phyloP scores from a whole-genome alignment of 2,797 vertebrate genomes.

The Zalophus californianus region DNA sequence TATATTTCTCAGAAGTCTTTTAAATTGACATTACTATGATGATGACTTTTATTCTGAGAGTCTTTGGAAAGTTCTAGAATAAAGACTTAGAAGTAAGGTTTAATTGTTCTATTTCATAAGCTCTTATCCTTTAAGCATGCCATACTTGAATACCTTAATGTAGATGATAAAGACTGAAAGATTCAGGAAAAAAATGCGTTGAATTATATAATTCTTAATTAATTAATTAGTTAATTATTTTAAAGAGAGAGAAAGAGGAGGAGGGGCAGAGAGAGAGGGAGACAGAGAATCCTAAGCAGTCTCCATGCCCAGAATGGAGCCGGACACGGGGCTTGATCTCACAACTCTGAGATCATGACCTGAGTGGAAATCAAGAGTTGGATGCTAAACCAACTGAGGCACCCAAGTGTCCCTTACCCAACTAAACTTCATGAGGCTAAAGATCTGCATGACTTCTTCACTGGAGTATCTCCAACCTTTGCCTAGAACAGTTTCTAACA shows the following conservation, averaged over 20 bases:
- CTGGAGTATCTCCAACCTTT: not conserved
- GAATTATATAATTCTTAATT: not conserved
- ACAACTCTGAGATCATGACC: not conserved
- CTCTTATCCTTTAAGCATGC: not conserved
- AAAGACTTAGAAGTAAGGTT: not conserved
- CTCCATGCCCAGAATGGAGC: not conserved
- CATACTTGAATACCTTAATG: not conserved
- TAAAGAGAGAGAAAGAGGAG: not conserved
- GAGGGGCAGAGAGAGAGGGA: not conserved
- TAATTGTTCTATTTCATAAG: not conserved
- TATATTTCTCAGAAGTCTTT: not conserved
- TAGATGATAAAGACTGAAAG: not conserved
- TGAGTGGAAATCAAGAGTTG: not conserved
- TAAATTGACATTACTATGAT: not conserved
- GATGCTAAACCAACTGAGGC: not conserved
- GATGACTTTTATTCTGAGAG: slow-evolving; percentile 3
- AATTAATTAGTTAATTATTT: not conserved
- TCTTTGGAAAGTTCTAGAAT: slow-evolving; percentile 9
- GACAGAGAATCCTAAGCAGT: not conserved
- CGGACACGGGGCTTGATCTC: not conserved
- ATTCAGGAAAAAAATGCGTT: not conserved
- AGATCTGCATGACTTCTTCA: not conserved
- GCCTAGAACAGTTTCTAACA: not conserved
- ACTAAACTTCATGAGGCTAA: not conserved
- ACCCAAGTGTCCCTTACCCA: not conserved